Percentiles rank a stretch among this genome's conserved stretches.
Conservation (phyloP, 2,797 vertebrate genomes). For the Iguana delicatissima region DNA sequence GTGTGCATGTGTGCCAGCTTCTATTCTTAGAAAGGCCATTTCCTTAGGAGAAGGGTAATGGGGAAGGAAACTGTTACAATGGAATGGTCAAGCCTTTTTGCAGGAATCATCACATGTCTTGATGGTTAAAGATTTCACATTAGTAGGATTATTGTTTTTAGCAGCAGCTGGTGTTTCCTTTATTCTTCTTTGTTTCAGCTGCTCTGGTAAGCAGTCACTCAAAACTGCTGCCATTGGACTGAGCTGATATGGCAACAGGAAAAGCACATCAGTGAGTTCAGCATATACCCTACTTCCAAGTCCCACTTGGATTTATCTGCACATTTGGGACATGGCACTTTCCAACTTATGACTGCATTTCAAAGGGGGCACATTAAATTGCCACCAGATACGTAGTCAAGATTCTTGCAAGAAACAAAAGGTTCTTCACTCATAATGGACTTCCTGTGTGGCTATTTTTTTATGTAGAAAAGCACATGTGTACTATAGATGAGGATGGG, state of each 20-base stretch:
- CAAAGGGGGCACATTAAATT: constrained; percentile 10
- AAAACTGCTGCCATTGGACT: constrained; percentile 60
- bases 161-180: constrained; percentile 31
- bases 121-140: constrained; percentile 71
- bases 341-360: background rate
- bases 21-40: constrained; percentile 68
- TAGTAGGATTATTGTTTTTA: constrained; percentile 59
- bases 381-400: constrained; percentile 34
- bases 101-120: constrained; percentile 69
- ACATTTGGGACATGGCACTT: background rate
- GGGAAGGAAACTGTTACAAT: constrained; percentile 68
- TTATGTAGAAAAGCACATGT: background rate
- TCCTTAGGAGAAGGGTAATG: constrained; percentile 54
- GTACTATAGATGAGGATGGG: too few relatives aligned
- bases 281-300: constrained; percentile 55
- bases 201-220: constrained; percentile 61
- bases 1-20: constrained; percentile 38
- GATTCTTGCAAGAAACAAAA: background rate
- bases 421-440: constrained; percentile 6
- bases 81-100: constrained; percentile 65
- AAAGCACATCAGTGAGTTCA: constrained; percentile 41
- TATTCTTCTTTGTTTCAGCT: constrained; percentile 45
- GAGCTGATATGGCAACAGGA: constrained; percentile 49
- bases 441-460: background rate
- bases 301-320: constrained; percentile 36